Evolutionary conservation across 2,113 vertebrate genomes (phyloP), one percentile per base, ranked within the genome.

Genomic region (Pachycephala philippinensis): DNA sequence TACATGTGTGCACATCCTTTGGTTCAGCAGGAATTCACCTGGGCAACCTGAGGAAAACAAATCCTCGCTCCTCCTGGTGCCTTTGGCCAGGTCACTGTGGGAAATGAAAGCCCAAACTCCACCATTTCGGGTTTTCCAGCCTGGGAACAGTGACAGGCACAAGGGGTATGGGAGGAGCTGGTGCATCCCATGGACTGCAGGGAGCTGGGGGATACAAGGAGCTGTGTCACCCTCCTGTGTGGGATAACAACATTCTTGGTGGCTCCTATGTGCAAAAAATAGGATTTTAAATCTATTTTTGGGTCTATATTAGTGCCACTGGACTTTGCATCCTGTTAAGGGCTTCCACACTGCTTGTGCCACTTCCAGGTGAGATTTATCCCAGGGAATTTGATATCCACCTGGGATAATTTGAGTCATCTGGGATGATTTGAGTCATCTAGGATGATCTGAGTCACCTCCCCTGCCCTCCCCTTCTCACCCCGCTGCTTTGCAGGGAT

Each of bases 321-420:
- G 26, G 23, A 10, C 31, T 37, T 10, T 7, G 44, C 30, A 39
- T 6, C 37, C 37, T 27, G n/a, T 5, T 39, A 6, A 20, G 1
- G 1, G 42, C 22, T 72, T 35, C 60, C 3, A 7, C 0, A 0
- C 2, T 19, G 16, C n/a, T 56, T 1, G 23, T n/a, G n/a, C 49
- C 21, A 1, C 35, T 45, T 23, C 2, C 1, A 1, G 15, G 75
- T 16, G 27, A 49, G 47, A 16, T 56, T 24, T 27, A 5, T 35
- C 68, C 35, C 4, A 9, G 16, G 66, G 42, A 30, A 79, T 87
- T 7, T 59, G 72, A 24, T 30, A 52, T 27, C 33, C 54, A 21
- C 3, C 1, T 27, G 44, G 65, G 64, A 33, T 54, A 61, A 8
- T 68, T 35, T 13, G 44, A 1, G 37, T 45, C 28, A 6, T 22